Conservation (phyloP, 2,888 invertebrate species). For the Lycophotia porphyrea region DNA sequence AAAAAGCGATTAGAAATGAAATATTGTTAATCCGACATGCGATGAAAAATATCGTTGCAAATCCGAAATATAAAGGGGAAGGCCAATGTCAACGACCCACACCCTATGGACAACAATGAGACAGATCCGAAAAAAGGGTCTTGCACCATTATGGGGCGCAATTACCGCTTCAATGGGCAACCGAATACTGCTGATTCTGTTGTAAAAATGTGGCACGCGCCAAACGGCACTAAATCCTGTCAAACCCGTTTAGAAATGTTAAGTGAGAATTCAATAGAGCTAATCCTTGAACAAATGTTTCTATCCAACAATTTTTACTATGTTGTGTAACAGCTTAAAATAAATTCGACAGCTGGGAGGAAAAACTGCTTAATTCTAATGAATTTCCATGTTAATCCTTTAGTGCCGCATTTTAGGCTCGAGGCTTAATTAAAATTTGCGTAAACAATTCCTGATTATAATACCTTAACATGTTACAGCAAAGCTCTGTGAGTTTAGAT, state of each 20-base stretch:
- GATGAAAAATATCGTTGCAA: constrained; percentile 85
- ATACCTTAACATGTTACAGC: constrained; percentile 27
- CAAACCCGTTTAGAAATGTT: constrained; percentile 69
- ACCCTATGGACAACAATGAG: constrained; percentile 86
- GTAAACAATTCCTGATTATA: constrained; percentile 32
- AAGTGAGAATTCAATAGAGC: constrained; percentile 51
- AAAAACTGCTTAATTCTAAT: constrained; percentile 41
- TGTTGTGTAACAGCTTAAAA: constrained; percentile 46
- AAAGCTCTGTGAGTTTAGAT: constrained; percentile 19
- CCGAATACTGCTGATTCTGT: constrained; percentile 78
- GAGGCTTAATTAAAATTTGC: constrained; percentile 35
- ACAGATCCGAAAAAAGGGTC: constrained; percentile 85
- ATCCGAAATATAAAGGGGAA: constrained; percentile 84
- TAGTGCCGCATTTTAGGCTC: constrained; percentile 32
- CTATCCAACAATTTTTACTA: constrained; percentile 23
- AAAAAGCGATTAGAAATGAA: constrained; percentile 81
- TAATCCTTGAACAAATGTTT: constrained; percentile 56
- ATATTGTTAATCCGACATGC: constrained; percentile 84
- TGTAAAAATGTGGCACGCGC: constrained; percentile 77
- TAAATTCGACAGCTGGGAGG: constrained; percentile 36
- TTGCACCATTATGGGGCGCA: constrained; percentile 83
- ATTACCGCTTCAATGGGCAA: constrained; percentile 84
- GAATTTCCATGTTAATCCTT: constrained; percentile 47
- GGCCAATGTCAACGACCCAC: constrained; percentile 89
- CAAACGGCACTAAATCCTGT: constrained; percentile 66